Evolutionary conservation across 2,113 vertebrate species (phyloP), one percentile per base, ranked within the genome.

Genomic region (Corythoichthys intestinalis): DNA sequence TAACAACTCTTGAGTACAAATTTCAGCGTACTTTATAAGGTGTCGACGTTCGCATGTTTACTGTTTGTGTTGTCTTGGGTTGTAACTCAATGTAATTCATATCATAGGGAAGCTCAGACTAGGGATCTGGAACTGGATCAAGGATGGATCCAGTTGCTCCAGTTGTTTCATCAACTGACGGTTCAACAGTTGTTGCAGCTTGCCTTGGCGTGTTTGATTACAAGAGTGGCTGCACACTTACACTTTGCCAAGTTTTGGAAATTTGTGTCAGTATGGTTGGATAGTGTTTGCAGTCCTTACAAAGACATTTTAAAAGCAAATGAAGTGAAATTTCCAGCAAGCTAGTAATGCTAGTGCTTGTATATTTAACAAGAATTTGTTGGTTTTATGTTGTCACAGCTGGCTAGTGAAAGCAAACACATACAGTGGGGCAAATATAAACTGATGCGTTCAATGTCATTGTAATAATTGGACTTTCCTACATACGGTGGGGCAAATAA

Each of bases 81-180:
- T 66, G 49, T 46, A 81, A 73, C 76, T 81, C 72, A 20, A 53
- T 76, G 65, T 71, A 78, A 79, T 66, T 74, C 75, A 81, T 84
- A 67, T 63, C 9, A 20, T 72, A 78, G 71, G 65, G 39, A 78
- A 75, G 73, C 71, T 84, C 71, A 79, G 76, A 85, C 78, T 14
- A 37, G 56, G 12, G 4, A 58, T 58, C 20, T 34, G 28, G 53
- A 34, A 34, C 20, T 17, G 74, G 74, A 87, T 85, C 66, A 86
- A 75, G 4, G 56, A 68, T 72, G 78, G 65, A 85, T 83, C 73
- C 75, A 72, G 67, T 69, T 70, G 69, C 67, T 82, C 67, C 67
- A 75, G 82, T 85, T 78, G 74, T 63, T 74, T 38, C 66, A 71
- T 60, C 74, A 58, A 71, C 39, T 70, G 57, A 34, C 38, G 39